Conservation (phyloP, 37 sponge, comb jelly and placozoan species). For the Spongilla lacustris region DNA sequence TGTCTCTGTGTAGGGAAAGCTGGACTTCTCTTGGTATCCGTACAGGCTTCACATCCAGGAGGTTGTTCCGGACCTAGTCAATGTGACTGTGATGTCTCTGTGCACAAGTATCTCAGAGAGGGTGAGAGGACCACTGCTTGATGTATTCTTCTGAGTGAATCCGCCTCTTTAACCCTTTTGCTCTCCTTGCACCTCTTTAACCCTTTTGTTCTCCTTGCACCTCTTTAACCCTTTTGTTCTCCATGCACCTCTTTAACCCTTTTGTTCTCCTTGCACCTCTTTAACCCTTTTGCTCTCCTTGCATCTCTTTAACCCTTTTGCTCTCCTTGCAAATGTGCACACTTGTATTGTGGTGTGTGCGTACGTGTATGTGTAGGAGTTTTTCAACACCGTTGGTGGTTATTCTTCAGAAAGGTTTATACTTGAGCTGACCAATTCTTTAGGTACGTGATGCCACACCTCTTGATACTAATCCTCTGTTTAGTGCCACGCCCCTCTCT, state of each 20-base stretch:
- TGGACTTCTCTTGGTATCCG: slow-evolving; percentile 31
- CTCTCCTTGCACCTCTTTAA: no score
- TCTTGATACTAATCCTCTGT: not conserved
- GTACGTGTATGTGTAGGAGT: not conserved
- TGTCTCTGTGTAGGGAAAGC: slow-evolving; percentile 23
- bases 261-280: no score
- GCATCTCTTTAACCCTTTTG: no score
- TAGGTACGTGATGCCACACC: not conserved
- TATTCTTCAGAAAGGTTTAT: not conserved
- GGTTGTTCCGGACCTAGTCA: slow-evolving; percentile 20
- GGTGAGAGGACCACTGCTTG: not conserved
- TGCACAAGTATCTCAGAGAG: not conserved
- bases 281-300: no score
- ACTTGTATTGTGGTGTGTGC: not conserved
- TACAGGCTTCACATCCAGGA: slow-evolving; percentile 25
- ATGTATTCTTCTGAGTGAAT: not conserved
- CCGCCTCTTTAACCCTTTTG: no score
- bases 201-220: no score
- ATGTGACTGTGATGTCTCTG: slow-evolving; percentile 28
- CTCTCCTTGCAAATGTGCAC: no score
- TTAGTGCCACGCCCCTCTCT: no score
- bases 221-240: no score
- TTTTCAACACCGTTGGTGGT: not conserved
- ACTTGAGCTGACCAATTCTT: not conserved
- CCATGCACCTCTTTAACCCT: no score